Evolutionary conservation across 2,797 vertebrate genomes (phyloP).

Genomic region (Coilia nasus): DNA sequence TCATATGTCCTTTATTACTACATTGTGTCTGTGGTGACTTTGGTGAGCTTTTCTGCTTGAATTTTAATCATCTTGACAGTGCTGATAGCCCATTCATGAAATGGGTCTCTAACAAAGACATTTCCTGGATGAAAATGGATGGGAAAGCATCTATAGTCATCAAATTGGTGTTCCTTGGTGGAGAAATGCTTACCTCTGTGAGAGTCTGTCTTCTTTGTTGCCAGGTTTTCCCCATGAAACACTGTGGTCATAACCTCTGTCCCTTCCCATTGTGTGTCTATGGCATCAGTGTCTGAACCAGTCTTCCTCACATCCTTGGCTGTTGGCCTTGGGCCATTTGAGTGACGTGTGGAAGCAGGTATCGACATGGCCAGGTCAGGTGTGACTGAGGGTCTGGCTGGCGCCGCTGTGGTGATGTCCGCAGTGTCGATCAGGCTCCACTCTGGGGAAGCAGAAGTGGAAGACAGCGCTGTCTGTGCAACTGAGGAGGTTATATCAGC

Average conservation of each 20-base stretch:
- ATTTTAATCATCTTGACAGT: not conserved
- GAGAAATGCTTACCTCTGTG: slow-evolving; percentile 40
- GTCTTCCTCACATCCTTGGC: not conserved
- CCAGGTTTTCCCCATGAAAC: slow-evolving; percentile 28
- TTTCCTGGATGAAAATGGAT: not conserved
- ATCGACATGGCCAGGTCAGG: not conserved
- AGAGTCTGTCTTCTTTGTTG: slow-evolving; percentile 35
- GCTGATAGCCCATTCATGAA: too few species aligned
- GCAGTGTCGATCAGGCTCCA: not conserved
- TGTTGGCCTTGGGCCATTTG: not conserved
- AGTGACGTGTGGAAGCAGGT: not conserved
- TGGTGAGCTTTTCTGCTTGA: not conserved
- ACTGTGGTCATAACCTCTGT: slow-evolving; percentile 25
- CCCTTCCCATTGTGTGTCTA: slow-evolving; percentile 16
- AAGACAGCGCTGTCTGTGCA: not conserved
- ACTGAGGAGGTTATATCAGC: not conserved
- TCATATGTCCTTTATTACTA: not conserved
- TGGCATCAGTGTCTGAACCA: slow-evolving; percentile 33
- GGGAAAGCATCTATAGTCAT: not conserved
- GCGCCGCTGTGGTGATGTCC: not conserved
- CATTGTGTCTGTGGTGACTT: too few species aligned
- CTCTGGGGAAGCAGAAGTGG: not conserved
- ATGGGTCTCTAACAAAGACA: too few species aligned
- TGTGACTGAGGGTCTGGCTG: not conserved
- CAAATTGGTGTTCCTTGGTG: not conserved